phyloP scores from a whole-genome alignment of 2,888 invertebrate species.

The Adelphocoris suturalis region DNA sequence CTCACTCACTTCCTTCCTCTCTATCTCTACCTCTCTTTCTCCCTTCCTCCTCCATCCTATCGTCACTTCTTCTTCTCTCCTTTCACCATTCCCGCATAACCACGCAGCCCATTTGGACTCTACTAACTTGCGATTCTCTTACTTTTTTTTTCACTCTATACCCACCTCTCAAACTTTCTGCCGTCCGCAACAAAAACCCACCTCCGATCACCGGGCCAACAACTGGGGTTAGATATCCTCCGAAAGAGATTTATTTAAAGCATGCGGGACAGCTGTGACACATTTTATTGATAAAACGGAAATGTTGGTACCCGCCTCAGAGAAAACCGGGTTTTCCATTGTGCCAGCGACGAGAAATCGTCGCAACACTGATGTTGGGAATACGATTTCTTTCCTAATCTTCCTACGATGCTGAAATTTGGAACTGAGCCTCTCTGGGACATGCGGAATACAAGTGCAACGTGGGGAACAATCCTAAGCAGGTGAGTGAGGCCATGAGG shows the following conservation, averaged over 20 bases:
- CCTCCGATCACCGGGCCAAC: background rate
- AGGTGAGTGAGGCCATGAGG: no score
- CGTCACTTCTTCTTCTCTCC: no score
- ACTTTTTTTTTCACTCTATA: background rate
- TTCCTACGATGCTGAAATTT: no score
- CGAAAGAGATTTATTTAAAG: constrained; percentile 32
- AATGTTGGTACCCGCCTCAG: no score
- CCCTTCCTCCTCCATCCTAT: background rate
- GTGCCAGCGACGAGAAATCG: no score
- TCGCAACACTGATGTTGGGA: no score
- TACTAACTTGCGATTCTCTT: background rate
- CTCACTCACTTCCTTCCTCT: background rate
- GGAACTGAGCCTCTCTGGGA: no score
- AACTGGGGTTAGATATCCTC: background rate
- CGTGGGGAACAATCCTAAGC: no score
- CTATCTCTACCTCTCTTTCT: background rate
- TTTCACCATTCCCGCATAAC: no score
- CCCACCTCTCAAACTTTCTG: background rate
- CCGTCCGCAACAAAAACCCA: background rate
- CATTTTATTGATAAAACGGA: background rate
- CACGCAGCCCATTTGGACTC: background rate
- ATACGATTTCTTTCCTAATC: no score
- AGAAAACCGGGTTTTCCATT: no score
- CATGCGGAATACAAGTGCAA: no score
- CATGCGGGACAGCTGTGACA: constrained; percentile 9